These are phyloP conservation scores for Osmoderma eremita DNA, from an alignment of 2,888 invertebrate species.

Conservation along the genomic window DNA sequence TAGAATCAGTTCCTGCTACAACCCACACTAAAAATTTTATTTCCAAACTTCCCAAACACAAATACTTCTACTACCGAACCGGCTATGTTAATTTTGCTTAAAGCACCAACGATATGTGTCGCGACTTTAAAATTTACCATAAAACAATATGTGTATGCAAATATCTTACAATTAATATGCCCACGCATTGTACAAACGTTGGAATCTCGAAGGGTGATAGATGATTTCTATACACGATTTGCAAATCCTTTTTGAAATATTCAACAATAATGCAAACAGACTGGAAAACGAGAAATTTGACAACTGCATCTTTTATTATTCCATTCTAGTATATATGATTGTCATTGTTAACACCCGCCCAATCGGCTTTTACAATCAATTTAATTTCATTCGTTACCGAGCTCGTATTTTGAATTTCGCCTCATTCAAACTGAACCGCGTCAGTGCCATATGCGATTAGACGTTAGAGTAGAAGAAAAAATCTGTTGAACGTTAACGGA, in stretches of 20 bases:
- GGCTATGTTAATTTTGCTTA: neutral
- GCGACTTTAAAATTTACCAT: neutral
- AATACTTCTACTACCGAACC: neutral
- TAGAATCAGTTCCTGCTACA: too few relatives aligned
- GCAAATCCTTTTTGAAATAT: neutral
- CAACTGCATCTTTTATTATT: too few relatives aligned
- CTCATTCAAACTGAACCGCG: neutral
- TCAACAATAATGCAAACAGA: neutral
- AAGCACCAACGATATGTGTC: neutral
- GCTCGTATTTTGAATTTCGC: neutral
- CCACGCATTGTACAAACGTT: neutral
- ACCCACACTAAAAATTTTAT: too few relatives aligned
- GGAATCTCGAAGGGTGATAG: neutral
- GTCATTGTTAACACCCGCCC: too few relatives aligned
- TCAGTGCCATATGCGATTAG: neutral
- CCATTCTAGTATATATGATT: too few relatives aligned
- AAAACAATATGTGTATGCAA: neutral
- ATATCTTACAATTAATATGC: neutral
- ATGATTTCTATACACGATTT: neutral
- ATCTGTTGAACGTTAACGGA: conserved; percentile 17
- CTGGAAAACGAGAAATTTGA: neutral
- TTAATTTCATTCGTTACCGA: conserved; percentile 5
- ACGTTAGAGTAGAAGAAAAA: conserved; percentile 23
- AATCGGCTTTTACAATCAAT: conserved; percentile 4
- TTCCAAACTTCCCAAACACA: too few relatives aligned